Evolutionary conservation across 2,113 vertebrate species (phyloP).

Genomic region (pig (Sus scrofa)): T2T-Sscrofa CM000826.6:76236001-76236500

Average conservation of each 20-base stretch:
- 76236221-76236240: not conserved
- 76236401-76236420: not conserved
- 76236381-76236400: not conserved
- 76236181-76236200: not conserved
- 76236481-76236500: conserved; percentile 6
- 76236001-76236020: not conserved
- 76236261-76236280: not conserved
- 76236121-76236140: not conserved
- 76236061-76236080: not conserved
- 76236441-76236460: conserved; percentile 19
- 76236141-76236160: not conserved
- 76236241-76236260: not conserved
- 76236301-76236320: not conserved
- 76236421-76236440: not conserved
- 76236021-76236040: conserved; percentile 27
- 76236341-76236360: not conserved
- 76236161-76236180: conserved; percentile 25
- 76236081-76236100: not conserved
- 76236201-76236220: not conserved
- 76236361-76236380: not conserved
- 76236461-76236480: not conserved
- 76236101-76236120: not conserved
- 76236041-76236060: conserved; percentile 17
- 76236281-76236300: not conserved
- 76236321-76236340: not conserved